Conservation (phyloP, 2,113 vertebrate genomes). For the Formicarius rufipectus region DNA sequence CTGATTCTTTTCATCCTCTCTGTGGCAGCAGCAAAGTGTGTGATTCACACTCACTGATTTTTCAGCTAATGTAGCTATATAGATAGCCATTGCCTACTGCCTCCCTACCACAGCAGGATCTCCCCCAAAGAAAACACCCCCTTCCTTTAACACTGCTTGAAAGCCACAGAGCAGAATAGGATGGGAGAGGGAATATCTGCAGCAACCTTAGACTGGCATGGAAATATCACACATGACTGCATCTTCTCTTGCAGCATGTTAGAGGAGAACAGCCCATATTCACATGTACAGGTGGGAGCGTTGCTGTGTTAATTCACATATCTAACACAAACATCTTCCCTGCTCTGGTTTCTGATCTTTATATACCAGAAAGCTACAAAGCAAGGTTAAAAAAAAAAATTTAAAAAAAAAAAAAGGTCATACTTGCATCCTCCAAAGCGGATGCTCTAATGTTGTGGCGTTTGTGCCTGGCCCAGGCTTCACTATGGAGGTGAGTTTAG, state of each 20-base stretch:
- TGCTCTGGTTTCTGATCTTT: neutral
- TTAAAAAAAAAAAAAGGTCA: neutral
- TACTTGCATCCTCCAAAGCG: neutral
- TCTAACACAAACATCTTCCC: neutral
- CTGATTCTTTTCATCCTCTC: neutral
- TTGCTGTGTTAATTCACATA: fast-evolving
- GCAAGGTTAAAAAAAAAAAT: neutral
- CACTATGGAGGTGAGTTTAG: neutral
- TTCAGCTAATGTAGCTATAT: neutral
- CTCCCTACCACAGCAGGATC: neutral
- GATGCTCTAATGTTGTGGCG: neutral
- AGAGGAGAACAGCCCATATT: neutral
- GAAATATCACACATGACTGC: neutral
- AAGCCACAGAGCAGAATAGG: neutral
- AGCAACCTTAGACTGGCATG: neutral
- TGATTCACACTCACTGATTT: neutral
- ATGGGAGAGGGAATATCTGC: neutral
- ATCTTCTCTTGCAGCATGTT: fast-evolving
- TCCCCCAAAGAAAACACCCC: neutral
- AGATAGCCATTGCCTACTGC: neutral
- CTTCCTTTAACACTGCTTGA: neutral
- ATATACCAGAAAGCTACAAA: neutral
- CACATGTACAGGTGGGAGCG: neutral
- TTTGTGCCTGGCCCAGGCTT: neutral
- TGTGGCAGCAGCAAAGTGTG: neutral